Evolutionary conservation across 2,888 invertebrate species (phyloP), one percentile per base, ranked within the genome.

Genomic region (Harpalus rufipes): DNA sequence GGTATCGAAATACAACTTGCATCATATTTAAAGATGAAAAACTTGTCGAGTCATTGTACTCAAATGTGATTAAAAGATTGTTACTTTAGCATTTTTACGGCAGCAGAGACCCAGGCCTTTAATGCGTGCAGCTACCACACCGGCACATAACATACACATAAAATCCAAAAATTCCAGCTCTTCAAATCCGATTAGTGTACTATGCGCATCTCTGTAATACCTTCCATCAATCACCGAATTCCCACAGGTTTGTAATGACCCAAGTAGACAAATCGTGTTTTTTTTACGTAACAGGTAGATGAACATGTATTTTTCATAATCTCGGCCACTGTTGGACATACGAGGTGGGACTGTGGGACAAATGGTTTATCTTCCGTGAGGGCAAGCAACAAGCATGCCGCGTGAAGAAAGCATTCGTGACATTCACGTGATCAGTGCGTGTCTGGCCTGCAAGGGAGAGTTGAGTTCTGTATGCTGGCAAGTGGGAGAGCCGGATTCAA

Each of bases 401-500:
- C 32, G 32, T 5, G 32, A 32, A 32, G 32, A 32, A 32, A 32
- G 32, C 32, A 32, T 32, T 32, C 82, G 82, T 82, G 82, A 82
- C 32, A 41, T 39, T 82, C 82, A 82, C 82, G 82, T 82, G 82
- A 82, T 82, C 82, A 39, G 82, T 72, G 82, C 82, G 59, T 82
- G 82, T 21, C 44, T 21, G n/a, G 56, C 76, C 56, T 56, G 21
- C 21, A 56, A 16, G 39, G 21, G 76, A 39, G 41, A n/a, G 76
- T 51, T 21, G 18, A 56, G 56, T 25, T 18, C 0, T 63, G 2
- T 12, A 25, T 63, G 63, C 25, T 25, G 63, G 25, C 8, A 25
- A 18, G 25, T 63, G 63, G 63, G 63, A 63, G 63, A 63, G 63
- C 63, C 63, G 63, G 63, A 18, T 63, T 63, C 12, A 25, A 25